Conservation (phyloP, 1,140 invertebrate genomes). For the Berghia stephanieae region DNA sequence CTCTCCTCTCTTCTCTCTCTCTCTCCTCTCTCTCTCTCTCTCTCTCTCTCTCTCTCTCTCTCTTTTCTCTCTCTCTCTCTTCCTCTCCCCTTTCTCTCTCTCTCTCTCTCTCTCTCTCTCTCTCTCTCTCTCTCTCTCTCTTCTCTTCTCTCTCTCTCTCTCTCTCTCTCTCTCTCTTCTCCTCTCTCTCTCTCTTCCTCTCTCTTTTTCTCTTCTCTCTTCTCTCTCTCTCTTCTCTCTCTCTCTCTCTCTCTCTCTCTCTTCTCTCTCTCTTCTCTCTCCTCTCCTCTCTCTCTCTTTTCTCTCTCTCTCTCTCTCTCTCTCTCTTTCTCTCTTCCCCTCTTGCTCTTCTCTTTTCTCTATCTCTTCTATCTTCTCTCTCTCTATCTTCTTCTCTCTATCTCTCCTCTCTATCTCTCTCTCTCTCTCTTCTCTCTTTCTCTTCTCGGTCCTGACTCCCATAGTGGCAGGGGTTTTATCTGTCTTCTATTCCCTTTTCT, state of each 20-base stretch:
- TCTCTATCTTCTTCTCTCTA: no score
- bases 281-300: no score
- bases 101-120: neutral
- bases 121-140: neutral
- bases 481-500: no score
- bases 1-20: neutral
- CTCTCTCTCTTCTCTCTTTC: no score
- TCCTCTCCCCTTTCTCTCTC: neutral
- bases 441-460: no score
- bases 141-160: neutral
- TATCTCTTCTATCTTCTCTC: no score
- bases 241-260: neutral
- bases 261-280: neutral
- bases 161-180: neutral
- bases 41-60: neutral
- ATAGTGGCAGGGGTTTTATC: no score
- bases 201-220: neutral
- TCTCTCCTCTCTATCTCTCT: no score
- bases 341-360: no score
- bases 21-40: neutral
- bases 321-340: no score
- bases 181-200: neutral
- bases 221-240: neutral
- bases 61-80: conserved; percentile 14
- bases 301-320: no score